phyloP scores from a whole-genome alignment of 92 coral and sea anemone genomes.

The Diadumene lineata region DNA sequence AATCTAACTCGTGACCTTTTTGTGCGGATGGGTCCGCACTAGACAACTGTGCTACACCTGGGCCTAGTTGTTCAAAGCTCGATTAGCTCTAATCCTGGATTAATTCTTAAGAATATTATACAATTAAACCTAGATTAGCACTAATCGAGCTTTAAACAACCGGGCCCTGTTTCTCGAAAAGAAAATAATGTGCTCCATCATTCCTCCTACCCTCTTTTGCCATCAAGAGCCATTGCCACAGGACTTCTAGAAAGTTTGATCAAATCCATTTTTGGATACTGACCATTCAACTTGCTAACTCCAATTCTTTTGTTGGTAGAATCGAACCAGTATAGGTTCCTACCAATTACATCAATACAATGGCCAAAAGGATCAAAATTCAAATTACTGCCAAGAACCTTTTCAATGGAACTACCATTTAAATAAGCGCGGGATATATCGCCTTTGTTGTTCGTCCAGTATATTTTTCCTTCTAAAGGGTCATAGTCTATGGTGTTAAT shows the following conservation, averaged over 20 bases:
- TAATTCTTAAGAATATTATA: too few relatives aligned
- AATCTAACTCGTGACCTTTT: too few relatives aligned
- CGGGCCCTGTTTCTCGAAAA: too few relatives aligned
- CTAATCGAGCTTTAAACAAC: too few relatives aligned
- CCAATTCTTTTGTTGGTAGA: neutral
- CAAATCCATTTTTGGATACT: slow-evolving; percentile 6
- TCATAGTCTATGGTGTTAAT: slow-evolving; percentile 29
- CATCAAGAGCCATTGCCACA: slow-evolving; percentile 28
- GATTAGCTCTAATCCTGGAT: too few relatives aligned
- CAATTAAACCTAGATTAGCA: too few relatives aligned
- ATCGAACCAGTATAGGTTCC: slow-evolving; percentile 33
- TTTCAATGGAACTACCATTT: slow-evolving; percentile 28
- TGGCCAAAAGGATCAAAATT: slow-evolving; percentile 12
- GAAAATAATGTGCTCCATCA: neutral
- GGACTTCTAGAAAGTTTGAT: slow-evolving; percentile 9
- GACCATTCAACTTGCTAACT: slow-evolving; percentile 29
- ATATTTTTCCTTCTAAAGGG: slow-evolving; percentile 18
- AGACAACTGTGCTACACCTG: too few relatives aligned
- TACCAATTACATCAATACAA: slow-evolving; percentile 26
- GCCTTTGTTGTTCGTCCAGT: slow-evolving; percentile 31
- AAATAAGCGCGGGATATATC: slow-evolving; percentile 24
- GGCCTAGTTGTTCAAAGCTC: too few relatives aligned
- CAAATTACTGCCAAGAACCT: neutral
- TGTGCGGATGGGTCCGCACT: too few relatives aligned
- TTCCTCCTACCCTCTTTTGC: slow-evolving; percentile 6